phyloP scores from a whole-genome alignment of 1,140 invertebrate genomes.

The Drosophila varians region DNA sequence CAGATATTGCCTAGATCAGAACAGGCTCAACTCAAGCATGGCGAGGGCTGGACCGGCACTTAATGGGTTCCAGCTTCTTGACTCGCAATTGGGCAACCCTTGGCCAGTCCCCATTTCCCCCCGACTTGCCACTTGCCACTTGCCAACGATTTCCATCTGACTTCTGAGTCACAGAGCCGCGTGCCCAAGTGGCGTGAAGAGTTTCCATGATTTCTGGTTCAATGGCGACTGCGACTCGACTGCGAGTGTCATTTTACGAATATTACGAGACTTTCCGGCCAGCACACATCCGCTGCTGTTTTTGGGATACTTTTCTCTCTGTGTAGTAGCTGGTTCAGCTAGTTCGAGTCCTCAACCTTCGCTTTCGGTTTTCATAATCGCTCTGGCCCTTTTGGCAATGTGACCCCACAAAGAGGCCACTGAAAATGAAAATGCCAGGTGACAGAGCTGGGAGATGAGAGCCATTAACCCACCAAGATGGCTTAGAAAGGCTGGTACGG shows the following conservation, averaged over 20 bases:
- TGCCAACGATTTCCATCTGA: slow-evolving; percentile 28
- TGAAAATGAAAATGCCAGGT: slow-evolving; percentile 59
- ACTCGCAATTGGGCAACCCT: slow-evolving; percentile 12
- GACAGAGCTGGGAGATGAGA: slow-evolving; percentile 27
- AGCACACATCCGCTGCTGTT: background rate
- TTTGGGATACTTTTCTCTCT: background rate
- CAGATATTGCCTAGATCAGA: background rate
- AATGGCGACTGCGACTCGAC: slow-evolving; percentile 55
- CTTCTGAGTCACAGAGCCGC: slow-evolving; percentile 33
- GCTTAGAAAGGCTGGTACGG: slow-evolving; percentile 48
- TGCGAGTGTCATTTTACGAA: slow-evolving; percentile 18
- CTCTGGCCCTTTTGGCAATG: slow-evolving; percentile 5
- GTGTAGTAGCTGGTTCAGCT: no score
- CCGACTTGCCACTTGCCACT: no score
- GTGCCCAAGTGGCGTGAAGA: slow-evolving; percentile 61
- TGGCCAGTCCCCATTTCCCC: background rate
- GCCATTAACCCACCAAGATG: slow-evolving; percentile 24
- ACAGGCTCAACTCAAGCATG: slow-evolving; percentile 54
- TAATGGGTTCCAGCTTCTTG: slow-evolving; percentile 29
- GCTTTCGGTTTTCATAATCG: slow-evolving; percentile 10
- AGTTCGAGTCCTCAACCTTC: slow-evolving; percentile 5
- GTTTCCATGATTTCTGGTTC: slow-evolving; percentile 66
- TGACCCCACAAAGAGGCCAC: slow-evolving; percentile 34
- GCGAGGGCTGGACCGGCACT: background rate
- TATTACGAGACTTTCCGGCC: slow-evolving; percentile 9